A percentile compares a stretch with the other conserved stretches of the same genome.
Conservation (phyloP, 2,797 vertebrate species). For the Pipistrellus nathusii region DNA sequence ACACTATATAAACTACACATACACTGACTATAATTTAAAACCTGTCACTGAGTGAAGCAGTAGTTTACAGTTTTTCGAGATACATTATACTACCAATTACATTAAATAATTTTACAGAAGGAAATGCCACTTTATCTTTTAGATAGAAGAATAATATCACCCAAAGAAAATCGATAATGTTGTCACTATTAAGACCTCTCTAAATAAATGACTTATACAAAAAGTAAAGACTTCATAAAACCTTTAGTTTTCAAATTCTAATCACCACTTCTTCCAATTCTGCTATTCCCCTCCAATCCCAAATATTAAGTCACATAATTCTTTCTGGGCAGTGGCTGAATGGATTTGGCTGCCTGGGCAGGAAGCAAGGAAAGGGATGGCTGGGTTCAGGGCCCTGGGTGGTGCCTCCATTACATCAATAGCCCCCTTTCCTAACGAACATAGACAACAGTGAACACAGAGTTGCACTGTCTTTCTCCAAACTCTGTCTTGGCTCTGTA, state of each 20-base stretch:
- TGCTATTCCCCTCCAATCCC: constrained; percentile 30
- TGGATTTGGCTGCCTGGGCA: constrained; percentile 56
- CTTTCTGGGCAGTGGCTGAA: constrained; percentile 66
- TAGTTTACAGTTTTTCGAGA: constrained; percentile 31
- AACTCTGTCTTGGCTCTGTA: constrained; percentile 62
- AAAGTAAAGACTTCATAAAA: constrained; percentile 64
- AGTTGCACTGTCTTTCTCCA: constrained; percentile 52
- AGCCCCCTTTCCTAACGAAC: constrained; percentile 43
- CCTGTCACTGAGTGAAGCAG: background rate
- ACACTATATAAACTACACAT: constrained; percentile 22
- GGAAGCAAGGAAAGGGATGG: constrained; percentile 58
- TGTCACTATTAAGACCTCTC: constrained; percentile 35
- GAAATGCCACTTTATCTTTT: constrained; percentile 48
- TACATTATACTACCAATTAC: background rate
- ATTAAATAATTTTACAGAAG: constrained; percentile 51
- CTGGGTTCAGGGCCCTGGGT: constrained; percentile 48
- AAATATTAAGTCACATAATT: constrained; percentile 67
- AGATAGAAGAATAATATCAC: constrained; percentile 10
- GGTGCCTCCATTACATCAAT: constrained; percentile 54
- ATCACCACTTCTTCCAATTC: constrained; percentile 44
- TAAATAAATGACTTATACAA: constrained; percentile 47
- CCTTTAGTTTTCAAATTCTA: constrained; percentile 56
- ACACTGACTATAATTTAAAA: constrained; percentile 53
- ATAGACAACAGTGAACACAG: constrained; percentile 55
- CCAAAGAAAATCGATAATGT: constrained; percentile 40